Evolutionary conservation across 2,113 vertebrate species (phyloP).

Genomic region (Chunga burmeisteri): DNA sequence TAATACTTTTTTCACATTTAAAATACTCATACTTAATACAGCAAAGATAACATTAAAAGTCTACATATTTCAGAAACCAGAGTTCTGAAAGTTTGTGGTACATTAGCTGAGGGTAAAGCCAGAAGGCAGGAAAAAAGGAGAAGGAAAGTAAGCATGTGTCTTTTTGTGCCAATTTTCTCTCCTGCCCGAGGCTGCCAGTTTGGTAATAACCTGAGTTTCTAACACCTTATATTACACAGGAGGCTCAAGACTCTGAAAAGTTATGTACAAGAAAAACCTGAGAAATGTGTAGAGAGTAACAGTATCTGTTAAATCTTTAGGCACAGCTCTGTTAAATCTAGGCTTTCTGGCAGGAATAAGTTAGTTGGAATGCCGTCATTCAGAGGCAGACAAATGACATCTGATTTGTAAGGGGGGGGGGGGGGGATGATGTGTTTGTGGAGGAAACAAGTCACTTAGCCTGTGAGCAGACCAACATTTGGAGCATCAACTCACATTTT

Average conservation of each 20-base stretch:
- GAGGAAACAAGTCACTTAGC: background rate
- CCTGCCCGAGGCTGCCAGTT: constrained; percentile 52
- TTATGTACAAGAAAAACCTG: constrained; percentile 51
- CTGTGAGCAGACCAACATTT: background rate
- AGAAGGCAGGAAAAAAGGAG: constrained; percentile 13
- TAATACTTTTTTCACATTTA: background rate
- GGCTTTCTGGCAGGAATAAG: background rate
- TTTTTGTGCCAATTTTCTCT: constrained; percentile 54
- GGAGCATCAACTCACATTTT: background rate
- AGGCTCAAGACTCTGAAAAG: constrained; percentile 39
- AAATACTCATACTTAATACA: background rate
- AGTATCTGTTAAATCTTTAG: background rate
- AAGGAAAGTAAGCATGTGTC: background rate
- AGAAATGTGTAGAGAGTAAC: background rate
- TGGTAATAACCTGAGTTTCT: constrained; percentile 60
- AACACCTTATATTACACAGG: constrained; percentile 55
- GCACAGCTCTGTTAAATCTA: background rate
- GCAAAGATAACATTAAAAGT: background rate
- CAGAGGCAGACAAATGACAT: background rate
- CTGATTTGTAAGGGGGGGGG: background rate
- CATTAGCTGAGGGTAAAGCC: background rate
- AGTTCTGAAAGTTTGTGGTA: background rate
- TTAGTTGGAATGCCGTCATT: background rate
- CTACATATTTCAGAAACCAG: background rate
- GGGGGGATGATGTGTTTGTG: background rate